These are phyloP conservation scores for Pocillopora grandis DNA, from an alignment of 92 coral and sea anemone genomes.

Conservation along the genomic window DNA sequence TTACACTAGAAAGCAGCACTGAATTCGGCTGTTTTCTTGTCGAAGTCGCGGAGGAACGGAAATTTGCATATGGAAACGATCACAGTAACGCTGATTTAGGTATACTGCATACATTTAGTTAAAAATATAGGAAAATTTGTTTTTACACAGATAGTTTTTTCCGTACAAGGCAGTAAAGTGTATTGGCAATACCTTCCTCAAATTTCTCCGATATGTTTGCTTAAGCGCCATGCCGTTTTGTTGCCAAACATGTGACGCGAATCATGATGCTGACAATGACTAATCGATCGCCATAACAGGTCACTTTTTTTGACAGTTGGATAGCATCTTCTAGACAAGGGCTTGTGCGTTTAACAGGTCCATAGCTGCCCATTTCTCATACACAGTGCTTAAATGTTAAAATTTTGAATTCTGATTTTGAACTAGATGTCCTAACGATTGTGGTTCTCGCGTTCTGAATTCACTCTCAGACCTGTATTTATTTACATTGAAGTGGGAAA, in stretches of 20 bases:
- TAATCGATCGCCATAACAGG: neutral
- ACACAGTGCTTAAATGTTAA: neutral
- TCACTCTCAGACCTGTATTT: neutral
- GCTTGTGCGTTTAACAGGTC: neutral
- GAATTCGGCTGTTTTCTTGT: no score
- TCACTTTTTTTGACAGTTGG: neutral
- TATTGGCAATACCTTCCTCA: neutral
- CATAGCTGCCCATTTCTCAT: no score
- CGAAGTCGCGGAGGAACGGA: no score
- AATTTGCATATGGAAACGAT: no score
- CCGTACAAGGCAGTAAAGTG: neutral
- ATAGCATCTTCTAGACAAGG: neutral
- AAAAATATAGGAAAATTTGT: no score
- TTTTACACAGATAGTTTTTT: no score
- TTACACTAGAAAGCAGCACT: no score
- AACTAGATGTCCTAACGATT: neutral
- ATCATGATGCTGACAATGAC: neutral
- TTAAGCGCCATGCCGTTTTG: neutral
- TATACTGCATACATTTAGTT: no score
- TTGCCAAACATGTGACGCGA: neutral
- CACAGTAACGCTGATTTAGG: no score
- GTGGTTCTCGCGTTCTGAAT: neutral
- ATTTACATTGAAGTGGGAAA: slow-evolving; percentile 5
- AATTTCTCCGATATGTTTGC: slow-evolving; percentile 1
- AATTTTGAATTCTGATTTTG: neutral